These are phyloP conservation scores for Anthophora plumipes DNA, from an alignment of 2,888 invertebrate species.

Conservation along the genomic window DNA sequence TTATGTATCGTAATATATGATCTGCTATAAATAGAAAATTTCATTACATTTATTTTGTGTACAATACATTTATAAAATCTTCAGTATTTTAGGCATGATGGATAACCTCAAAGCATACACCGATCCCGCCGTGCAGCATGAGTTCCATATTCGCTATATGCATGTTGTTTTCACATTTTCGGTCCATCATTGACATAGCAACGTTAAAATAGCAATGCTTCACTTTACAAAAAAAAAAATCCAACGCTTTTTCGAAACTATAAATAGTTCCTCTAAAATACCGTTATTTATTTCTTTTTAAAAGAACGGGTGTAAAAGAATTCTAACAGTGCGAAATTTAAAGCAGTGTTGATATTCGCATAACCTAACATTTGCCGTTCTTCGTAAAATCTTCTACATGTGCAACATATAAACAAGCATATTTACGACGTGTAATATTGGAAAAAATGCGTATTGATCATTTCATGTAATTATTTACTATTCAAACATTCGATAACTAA, in stretches of 20 bases:
- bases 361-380: constrained; percentile 20
- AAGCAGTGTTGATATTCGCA: neutral
- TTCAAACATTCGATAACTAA: neutral
- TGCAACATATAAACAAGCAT: neutral
- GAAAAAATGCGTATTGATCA: neutral
- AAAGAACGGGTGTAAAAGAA: neutral
- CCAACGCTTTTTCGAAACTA: too few relatives aligned
- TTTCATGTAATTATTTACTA: neutral
- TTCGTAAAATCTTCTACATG: neutral
- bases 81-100: neutral
- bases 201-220: neutral
- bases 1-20: neutral
- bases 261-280: neutral
- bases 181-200: neutral
- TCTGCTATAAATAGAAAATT: neutral
- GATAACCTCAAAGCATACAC: constrained; percentile 39
- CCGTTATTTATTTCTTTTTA: neutral
- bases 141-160: too few relatives aligned
- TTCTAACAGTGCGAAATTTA: neutral
- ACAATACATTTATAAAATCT: neutral
- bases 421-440: neutral
- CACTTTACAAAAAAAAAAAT: neutral
- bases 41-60: neutral
- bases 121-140: neutral
- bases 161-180: neutral